Base-by-base conservation (phyloP, 2,888 invertebrate genomes). In the Erebia ligea region DNA sequence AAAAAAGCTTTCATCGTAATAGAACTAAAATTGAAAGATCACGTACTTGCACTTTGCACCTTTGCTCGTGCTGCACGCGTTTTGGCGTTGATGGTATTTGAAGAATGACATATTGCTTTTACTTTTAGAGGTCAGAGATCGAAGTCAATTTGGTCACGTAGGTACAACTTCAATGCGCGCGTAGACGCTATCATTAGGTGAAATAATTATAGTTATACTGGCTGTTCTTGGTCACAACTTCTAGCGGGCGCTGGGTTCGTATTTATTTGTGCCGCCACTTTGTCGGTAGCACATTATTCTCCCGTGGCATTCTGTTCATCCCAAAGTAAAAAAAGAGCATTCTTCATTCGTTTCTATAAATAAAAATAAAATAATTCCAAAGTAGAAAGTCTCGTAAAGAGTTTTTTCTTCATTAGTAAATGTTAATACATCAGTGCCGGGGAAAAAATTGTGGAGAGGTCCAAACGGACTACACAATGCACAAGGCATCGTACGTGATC, bases 401-500 rank as follows among this genome's bases (percentile, higher is more conserved):
- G 68, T 70, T 70, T 74, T 71, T 61, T 69, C 48, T 66, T 74
- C 67, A 69, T 70, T 69, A 71, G 67, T 71, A 72, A 73, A 76
- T 69, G 73, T 73, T 73, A 70, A 73, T 73, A 74, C 69, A 64
- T 58, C 65, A 54, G 48, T 71, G 73, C 68, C 67, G 73, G 69
- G 65, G 66, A 61, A 68, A 69, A 54, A 50, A 67, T 50, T 56
- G 71, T 71, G 71, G 65, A 59, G 70, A 70, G 71, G 25, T 62
- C 45, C 62, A 75, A 56, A 58, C 72, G 73, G 67, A 64, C 71
- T 58, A 56, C 59, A 69, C 72, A 73, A 74, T 72, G 68, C 64
- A 72, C 50, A 69, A 58, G 48, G 72, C 70, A 80, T 45, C 68
- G 86, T 84, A 91, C 91, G 91, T 91, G 91, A 89, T 88, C 85